phyloP scores from a whole-genome alignment of 1,140 invertebrate species.

The Temnothorax curvispinosus region DNA sequence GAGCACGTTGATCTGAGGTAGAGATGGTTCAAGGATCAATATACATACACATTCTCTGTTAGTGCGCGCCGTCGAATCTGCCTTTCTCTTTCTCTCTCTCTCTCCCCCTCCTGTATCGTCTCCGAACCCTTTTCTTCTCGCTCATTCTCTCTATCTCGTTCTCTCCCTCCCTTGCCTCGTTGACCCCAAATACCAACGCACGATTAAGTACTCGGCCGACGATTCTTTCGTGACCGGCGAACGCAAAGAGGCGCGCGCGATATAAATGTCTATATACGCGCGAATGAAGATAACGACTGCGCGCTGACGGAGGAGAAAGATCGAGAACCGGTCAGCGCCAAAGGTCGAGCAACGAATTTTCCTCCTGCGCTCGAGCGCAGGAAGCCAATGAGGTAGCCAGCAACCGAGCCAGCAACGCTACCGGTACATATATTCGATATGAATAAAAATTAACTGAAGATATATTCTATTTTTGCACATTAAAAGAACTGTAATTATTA shows the following conservation, averaged over 20 bases:
- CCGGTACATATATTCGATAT: background rate
- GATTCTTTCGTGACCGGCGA: constrained; percentile 68
- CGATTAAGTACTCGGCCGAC: constrained; percentile 66
- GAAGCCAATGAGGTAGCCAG: background rate
- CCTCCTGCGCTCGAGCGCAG: background rate
- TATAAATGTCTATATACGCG: constrained; percentile 60
- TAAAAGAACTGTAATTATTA: background rate
- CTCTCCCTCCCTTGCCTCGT: constrained; percentile 53
- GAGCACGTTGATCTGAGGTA: constrained; percentile 63
- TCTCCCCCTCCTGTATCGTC: constrained; percentile 20
- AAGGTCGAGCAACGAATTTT: constrained; percentile 54
- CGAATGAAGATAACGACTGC: constrained; percentile 63
- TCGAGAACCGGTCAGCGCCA: constrained; percentile 45
- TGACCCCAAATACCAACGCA: constrained; percentile 76
- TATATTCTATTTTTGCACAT: background rate
- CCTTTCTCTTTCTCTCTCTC: constrained; percentile 52
- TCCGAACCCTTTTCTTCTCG: constrained; percentile 9
- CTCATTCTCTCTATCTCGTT: constrained; percentile 35
- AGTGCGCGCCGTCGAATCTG: constrained; percentile 53
- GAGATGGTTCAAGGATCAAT: constrained; percentile 75
- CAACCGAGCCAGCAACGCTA: no score
- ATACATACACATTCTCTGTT: constrained; percentile 13
- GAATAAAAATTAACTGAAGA: background rate
- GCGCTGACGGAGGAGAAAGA: constrained; percentile 50
- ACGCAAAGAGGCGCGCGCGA: constrained; percentile 43